Evolutionary conservation across 2,888 invertebrate species (phyloP).

Genomic region (Cantharis nigra): DNA sequence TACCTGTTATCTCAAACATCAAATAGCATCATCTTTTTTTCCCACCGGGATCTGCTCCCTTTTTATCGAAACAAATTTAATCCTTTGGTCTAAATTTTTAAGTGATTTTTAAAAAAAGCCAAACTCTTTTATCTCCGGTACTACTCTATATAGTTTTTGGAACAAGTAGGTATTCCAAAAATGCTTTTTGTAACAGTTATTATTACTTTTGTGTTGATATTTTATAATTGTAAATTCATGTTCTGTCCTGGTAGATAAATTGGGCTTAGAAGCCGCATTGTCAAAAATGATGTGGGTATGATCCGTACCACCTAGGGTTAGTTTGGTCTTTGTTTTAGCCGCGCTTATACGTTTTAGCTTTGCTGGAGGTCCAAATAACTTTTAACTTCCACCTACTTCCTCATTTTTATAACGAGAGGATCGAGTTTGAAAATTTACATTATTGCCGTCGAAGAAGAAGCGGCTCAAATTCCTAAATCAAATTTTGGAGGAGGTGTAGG

Average conservation of each 20-base stretch:
- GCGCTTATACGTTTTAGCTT: conserved; percentile 43
- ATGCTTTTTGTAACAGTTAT: conserved; percentile 6
- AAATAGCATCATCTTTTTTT: conserved; percentile 18
- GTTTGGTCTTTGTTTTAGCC: conserved; percentile 46
- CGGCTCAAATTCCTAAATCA: background rate
- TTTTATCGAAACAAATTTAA: background rate
- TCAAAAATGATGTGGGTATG: conserved; percentile 50
- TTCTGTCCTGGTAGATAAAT: conserved; percentile 47
- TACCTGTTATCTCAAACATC: conserved; percentile 15
- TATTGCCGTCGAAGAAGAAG: background rate
- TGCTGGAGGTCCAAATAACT: conserved; percentile 43
- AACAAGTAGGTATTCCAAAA: conserved; percentile 25
- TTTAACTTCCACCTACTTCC: conserved; percentile 7
- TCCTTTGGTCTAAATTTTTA: background rate
- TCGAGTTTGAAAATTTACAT: background rate
- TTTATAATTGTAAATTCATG: conserved; percentile 48
- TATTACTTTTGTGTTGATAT: conserved; percentile 31
- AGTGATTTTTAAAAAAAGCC: background rate
- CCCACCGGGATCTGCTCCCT: conserved; percentile 4
- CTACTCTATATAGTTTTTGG: background rate
- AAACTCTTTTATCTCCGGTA: too few relatives aligned
- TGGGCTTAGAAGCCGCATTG: conserved; percentile 40
- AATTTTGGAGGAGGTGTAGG: conserved; percentile 4
- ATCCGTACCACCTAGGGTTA: conserved; percentile 48
- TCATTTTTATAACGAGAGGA: background rate